Evolutionary conservation across 2,797 vertebrate genomes (phyloP), one percentile per base, ranked within the genome.

Genomic region (Macroramphosus scolopax): DNA sequence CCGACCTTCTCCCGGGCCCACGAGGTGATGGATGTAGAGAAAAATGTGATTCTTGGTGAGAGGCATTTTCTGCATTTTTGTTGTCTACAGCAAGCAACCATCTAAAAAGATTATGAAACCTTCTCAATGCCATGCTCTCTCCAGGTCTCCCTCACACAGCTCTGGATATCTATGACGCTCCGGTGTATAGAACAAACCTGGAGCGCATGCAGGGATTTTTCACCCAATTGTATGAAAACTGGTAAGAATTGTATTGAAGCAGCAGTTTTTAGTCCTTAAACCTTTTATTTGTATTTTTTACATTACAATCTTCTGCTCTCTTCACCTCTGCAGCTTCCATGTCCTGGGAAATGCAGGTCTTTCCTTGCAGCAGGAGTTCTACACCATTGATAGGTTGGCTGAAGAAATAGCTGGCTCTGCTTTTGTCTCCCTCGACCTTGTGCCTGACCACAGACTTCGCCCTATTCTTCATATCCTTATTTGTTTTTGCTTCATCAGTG

Each of bases 171-270:
- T 93, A 91, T 26, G 94, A 97, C 69, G 72, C 91, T 54, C 92
- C 94, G 1, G 91, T 95, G 68, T 93, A 92, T 54, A 94, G 90
- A 89, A 93, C 88, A 0, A 76, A 83, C 43, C 71, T 93, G 51
- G 95, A 98, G 78, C 92, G 94, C 57, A 95, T 98, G 93, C 95
- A 99, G 80, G 91, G 93, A 29, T 99, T 98, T 89, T 93, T 98
- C 59, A 86, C 78, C 63, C 91, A 91, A 0, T 81, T 95, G 13
- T 95, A 93, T 14, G 95, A 99, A 56, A 95, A 93, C 88, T 95
- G 96, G 96, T 98, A 76, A 91, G 90, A 49, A 35, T 18, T 16
- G 5, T 24, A n/a, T 8, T 13, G 12, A 22, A 22, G 20, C 20
- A n/a, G n/a, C n/a, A n/a, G n/a, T n/a, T n/a, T n/a, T n/a, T n/a